These are phyloP conservation scores for Dendrocincla tyrannina DNA, from an alignment of 2,797 vertebrate species.

Conservation along the genomic window DNA sequence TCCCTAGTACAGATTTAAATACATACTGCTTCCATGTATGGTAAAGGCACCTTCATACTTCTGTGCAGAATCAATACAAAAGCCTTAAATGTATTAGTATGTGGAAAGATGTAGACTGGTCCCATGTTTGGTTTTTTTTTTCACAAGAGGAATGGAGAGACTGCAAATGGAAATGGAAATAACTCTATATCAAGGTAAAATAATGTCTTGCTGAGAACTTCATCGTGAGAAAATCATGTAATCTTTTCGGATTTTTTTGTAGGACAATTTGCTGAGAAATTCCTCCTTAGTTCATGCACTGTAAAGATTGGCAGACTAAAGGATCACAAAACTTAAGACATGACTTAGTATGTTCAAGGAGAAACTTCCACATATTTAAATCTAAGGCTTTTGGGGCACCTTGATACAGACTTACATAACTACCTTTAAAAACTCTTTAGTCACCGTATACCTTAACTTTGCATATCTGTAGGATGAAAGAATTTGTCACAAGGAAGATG, in stretches of 20 bases:
- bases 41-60: neutral
- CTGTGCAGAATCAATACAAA: neutral
- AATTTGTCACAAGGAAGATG: neutral
- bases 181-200: neutral
- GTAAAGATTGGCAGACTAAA: rapidly evolving
- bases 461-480: neutral
- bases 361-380: neutral
- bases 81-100: neutral
- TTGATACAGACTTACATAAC: neutral
- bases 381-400: neutral
- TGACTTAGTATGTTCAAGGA: neutral
- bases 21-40: neutral
- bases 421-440: neutral
- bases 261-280: neutral
- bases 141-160: neutral
- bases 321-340: neutral
- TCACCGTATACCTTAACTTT: neutral
- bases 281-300: neutral
- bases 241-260: neutral
- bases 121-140: neutral
- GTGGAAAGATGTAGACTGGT: neutral
- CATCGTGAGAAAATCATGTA: neutral
- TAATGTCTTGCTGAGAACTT: neutral
- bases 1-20: neutral
- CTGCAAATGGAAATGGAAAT: neutral